Conservation (phyloP, 2,888 invertebrate species). For the Lymantria monacha region DNA sequence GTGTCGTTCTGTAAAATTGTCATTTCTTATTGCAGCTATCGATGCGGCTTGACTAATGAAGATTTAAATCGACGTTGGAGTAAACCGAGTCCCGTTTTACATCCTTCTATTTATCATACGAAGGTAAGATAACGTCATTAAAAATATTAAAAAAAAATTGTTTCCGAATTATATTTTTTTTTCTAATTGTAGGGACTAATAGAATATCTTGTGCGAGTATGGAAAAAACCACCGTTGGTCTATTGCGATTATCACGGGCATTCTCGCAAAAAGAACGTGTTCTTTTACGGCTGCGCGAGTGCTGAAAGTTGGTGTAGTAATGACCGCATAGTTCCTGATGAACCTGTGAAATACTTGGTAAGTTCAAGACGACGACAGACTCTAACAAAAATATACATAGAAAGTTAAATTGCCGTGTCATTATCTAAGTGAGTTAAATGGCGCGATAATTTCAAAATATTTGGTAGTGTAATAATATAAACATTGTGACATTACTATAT, state of each 20-base stretch:
- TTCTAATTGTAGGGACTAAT: constrained; percentile 77
- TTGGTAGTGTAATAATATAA: too few species aligned
- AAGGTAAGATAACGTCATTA: constrained; percentile 78
- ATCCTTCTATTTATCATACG: constrained; percentile 92
- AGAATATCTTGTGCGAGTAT: constrained; percentile 83
- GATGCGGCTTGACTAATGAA: constrained; percentile 91
- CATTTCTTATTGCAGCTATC: constrained; percentile 84
- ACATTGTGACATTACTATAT: too few species aligned
- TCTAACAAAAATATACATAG: too few species aligned
- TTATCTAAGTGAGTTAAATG: too few species aligned
- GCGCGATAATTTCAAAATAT: too few species aligned
- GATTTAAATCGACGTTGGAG: constrained; percentile 94
- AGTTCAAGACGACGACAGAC: constrained; percentile 43
- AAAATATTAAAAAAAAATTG: background rate
- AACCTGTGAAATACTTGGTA: constrained; percentile 84
- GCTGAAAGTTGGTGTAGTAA: constrained; percentile 86
- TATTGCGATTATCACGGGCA: constrained; percentile 92
- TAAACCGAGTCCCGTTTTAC: constrained; percentile 86
- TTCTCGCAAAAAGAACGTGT: constrained; percentile 92
- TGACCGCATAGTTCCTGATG: constrained; percentile 80
- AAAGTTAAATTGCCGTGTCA: too few species aligned
- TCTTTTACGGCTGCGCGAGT: constrained; percentile 91
- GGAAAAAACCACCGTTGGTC: constrained; percentile 83
- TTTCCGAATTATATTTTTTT: background rate
- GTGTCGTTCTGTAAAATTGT: constrained; percentile 50